phyloP scores from a whole-genome alignment of 1,140 invertebrate species.

The Anoplolepis gracilipes region DNA sequence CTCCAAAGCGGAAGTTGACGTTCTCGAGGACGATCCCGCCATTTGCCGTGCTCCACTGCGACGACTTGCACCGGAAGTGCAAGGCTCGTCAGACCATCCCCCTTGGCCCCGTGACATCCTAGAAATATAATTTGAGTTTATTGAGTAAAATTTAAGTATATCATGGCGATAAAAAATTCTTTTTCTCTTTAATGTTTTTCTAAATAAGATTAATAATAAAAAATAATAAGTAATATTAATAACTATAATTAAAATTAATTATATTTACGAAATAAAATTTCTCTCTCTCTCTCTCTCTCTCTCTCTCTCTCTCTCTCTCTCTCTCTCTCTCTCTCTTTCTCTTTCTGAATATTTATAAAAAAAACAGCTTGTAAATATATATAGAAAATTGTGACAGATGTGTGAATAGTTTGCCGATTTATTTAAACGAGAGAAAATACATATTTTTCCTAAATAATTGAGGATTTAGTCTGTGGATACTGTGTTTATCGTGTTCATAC shows the following conservation, averaged over 20 bases:
- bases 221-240: neutral
- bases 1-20: slow-evolving; percentile 65
- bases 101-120: slow-evolving; percentile 82
- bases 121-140: slow-evolving; percentile 60
- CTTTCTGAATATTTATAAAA: neutral
- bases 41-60: slow-evolving; percentile 78
- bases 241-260: neutral
- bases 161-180: neutral
- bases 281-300: too few species aligned
- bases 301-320: too few species aligned
- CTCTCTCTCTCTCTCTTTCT: too few species aligned
- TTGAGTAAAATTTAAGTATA: neutral
- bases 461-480: slow-evolving; percentile 45
- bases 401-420: neutral
- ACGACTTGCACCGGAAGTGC: slow-evolving; percentile 79
- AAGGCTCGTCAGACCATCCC: slow-evolving; percentile 82
- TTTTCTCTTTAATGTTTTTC: neutral
- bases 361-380: neutral
- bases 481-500: slow-evolving; percentile 14
- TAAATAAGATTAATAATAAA: neutral
- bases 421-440: neutral
- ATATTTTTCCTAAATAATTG: slow-evolving; percentile 19
- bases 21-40: slow-evolving; percentile 70
- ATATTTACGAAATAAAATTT: neutral
- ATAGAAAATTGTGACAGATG: neutral